Percentiles rank a stretch among this genome's conserved stretches.
phyloP scores from a whole-genome alignment of 1,140 invertebrate genomes.

The Aphis craccivora region DNA sequence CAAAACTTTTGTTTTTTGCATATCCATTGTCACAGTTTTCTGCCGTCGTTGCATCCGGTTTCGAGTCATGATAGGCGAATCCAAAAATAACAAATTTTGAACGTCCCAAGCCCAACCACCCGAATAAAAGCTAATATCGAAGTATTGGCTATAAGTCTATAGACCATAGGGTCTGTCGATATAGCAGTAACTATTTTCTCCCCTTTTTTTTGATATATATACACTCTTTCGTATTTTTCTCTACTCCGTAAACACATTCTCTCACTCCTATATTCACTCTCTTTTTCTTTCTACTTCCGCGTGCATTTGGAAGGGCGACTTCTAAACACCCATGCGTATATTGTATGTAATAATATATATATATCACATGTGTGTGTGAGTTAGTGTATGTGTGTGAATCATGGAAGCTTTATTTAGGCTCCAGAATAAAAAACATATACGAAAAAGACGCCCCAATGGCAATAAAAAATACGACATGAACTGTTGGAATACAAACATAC shows the following conservation, averaged over 20 bases:
- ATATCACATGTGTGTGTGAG: neutral
- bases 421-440: slow-evolving; percentile 16
- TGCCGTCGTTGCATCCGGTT: neutral
- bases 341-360: neutral
- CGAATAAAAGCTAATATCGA: slow-evolving; percentile 40
- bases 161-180: neutral
- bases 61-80: neutral
- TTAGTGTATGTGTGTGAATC: slow-evolving; percentile 35
- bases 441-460: slow-evolving; percentile 30
- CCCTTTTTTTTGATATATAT: slow-evolving; percentile 30
- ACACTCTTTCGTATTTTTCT: neutral
- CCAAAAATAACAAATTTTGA: slow-evolving; percentile 28
- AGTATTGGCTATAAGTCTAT: slow-evolving; percentile 1
- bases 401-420: slow-evolving; percentile 47
- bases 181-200: slow-evolving; percentile 35
- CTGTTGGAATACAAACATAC: slow-evolving; percentile 50
- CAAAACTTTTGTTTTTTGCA: neutral
- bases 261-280: neutral
- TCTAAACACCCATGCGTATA: slow-evolving; percentile 29
- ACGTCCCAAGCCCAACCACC: neutral
- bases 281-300: neutral
- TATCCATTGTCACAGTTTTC: neutral
- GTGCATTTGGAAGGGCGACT: slow-evolving; percentile 29
- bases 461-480: slow-evolving; percentile 53
- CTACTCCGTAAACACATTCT: neutral